Percentiles rank a stretch among this genome's conserved stretches.
phyloP scores from a whole-genome alignment of 2,797 vertebrate genomes.

The Acrossocheilus wenchowensis region DNA sequence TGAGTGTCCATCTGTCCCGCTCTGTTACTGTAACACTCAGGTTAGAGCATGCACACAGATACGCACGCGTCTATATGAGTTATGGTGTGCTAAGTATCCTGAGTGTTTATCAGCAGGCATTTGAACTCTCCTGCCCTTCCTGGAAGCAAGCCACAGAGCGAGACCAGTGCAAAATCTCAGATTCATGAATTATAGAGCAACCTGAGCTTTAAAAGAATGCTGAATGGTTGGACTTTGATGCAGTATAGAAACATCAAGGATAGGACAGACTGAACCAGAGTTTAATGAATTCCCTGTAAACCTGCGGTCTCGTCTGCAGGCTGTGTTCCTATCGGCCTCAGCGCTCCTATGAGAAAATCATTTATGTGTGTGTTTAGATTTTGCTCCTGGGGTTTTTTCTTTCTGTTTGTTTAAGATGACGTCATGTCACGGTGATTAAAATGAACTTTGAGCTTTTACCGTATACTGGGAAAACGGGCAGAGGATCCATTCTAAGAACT shows the following conservation, averaged over 20 bases:
- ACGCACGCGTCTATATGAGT: background rate
- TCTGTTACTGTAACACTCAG: constrained; percentile 14
- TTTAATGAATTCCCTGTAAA: constrained; percentile 27
- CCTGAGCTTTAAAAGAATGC: constrained; percentile 33
- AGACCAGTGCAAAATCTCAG: constrained; percentile 18
- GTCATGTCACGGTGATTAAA: background rate
- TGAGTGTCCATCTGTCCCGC: constrained; percentile 7
- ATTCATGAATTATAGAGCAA: constrained; percentile 45
- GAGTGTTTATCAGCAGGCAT: constrained; percentile 33
- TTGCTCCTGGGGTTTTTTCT: background rate
- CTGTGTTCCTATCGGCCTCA: background rate
- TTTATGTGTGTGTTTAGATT: background rate
- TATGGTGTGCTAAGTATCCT: constrained; percentile 14
- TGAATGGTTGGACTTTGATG: constrained; percentile 30
- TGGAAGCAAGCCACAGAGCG: constrained; percentile 14
- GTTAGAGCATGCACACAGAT: constrained; percentile 2
- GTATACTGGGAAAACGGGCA: background rate
- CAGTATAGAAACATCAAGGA: constrained; percentile 24
- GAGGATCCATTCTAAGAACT: background rate
- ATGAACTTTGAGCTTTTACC: constrained; percentile 16
- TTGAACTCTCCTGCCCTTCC: constrained; percentile 30
- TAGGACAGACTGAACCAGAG: background rate
- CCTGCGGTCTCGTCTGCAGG: background rate
- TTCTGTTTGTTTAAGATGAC: constrained; percentile 29
- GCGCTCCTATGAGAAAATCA: background rate